Evolutionary conservation across 2,888 invertebrate genomes (phyloP).

Genomic region (Plebejus argus): DNA sequence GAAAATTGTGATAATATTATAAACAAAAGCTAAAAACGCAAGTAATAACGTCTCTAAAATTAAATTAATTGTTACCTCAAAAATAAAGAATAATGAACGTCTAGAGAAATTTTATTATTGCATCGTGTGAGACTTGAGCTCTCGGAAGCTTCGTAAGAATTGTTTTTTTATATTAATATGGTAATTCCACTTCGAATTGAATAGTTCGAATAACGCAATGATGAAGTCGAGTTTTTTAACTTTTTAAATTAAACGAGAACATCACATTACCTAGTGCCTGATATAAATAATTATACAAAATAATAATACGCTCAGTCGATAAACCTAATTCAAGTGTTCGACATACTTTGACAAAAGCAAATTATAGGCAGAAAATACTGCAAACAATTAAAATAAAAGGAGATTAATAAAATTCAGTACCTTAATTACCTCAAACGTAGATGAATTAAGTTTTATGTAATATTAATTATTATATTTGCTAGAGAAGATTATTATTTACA

Average conservation of each 20-base stretch:
- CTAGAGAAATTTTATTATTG: no score
- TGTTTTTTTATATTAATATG: no score
- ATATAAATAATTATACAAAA: background rate
- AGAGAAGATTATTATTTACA: constrained; percentile 4
- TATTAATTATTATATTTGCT: background rate
- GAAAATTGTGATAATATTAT: no score
- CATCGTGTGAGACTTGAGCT: no score
- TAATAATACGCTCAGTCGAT: background rate
- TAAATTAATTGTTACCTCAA: background rate
- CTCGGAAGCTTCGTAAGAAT: no score
- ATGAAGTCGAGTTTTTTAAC: background rate
- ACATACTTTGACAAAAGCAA: background rate
- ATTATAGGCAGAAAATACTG: background rate
- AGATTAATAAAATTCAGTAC: background rate
- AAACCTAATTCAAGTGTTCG: background rate
- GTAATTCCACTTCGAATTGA: background rate
- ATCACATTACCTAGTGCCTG: background rate
- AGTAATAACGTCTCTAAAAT: background rate
- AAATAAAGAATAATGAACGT: background rate
- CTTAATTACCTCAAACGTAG: background rate
- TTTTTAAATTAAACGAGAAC: background rate
- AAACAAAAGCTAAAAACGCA: background rate
- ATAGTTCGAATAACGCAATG: background rate
- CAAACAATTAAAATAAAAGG: background rate
- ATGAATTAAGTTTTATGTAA: background rate